These are phyloP conservation scores for Drosophila gunungcola DNA, from an alignment of 1,140 invertebrate species.

Conservation along the genomic window DNA sequence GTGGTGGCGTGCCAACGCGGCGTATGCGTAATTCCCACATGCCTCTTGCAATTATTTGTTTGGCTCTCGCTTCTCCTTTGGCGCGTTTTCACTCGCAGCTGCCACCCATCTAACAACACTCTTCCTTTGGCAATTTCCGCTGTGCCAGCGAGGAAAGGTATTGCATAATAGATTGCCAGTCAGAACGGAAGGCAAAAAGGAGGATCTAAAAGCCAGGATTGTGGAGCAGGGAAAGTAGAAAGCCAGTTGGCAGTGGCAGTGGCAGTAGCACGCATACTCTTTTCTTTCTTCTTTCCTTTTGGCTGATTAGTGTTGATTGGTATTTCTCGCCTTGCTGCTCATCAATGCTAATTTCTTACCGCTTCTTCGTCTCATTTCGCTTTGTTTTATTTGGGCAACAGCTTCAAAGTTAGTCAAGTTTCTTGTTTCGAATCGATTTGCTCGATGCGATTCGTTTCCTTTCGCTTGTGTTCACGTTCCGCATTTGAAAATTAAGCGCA, in stretches of 20 bases:
- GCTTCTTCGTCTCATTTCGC: conserved; percentile 12
- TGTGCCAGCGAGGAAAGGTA: conserved; percentile 42
- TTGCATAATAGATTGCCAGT: conserved; percentile 72
- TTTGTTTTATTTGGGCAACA: conserved; percentile 27
- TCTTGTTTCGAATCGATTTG: conserved; percentile 15
- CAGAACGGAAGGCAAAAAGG: conserved; percentile 1
- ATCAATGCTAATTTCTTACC: conserved; percentile 81
- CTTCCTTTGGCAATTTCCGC: conserved; percentile 78
- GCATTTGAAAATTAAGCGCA: conserved; percentile 65
- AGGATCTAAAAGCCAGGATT: background rate
- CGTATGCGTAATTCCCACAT: conserved; percentile 76
- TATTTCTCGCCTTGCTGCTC: conserved; percentile 82
- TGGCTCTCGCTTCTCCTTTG: conserved; percentile 27
- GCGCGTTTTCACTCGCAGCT: conserved; percentile 30
- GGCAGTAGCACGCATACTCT: conserved; percentile 47
- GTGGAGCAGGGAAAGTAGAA: background rate
- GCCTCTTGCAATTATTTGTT: conserved; percentile 66
- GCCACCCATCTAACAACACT: conserved; percentile 72
- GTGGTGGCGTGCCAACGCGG: conserved; percentile 56
- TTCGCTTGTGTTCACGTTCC: conserved; percentile 25
- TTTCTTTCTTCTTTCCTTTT: conserved; percentile 39
- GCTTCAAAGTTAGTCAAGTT: conserved; percentile 62
- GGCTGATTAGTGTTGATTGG: conserved; percentile 83
- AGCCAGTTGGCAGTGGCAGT: conserved; percentile 13
- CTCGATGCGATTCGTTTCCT: conserved; percentile 14